Conservation (phyloP, 2,113 vertebrate genomes). For the Tenebrosternarchus preto region DNA sequence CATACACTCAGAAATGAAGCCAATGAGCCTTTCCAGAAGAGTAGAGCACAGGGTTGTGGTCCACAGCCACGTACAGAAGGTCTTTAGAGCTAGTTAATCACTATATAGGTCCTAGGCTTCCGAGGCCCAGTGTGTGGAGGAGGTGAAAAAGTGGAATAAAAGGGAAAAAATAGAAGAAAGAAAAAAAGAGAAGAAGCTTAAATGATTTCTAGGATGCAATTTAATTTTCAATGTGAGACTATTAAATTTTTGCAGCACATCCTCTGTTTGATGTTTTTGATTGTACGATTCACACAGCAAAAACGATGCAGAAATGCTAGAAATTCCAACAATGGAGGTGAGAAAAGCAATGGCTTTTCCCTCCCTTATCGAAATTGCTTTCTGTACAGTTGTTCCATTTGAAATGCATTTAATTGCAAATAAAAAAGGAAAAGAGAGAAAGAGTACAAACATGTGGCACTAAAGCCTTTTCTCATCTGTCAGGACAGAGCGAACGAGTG, state of each 20-base stretch:
- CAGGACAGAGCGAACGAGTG: not conserved
- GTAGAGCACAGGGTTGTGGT: too few species aligned
- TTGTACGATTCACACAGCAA: conserved; percentile 72
- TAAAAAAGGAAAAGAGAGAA: conserved; percentile 67
- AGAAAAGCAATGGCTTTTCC: conserved; percentile 71
- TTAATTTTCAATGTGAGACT: conserved; percentile 78
- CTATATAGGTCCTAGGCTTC: not conserved
- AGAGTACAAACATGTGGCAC: conserved; percentile 18
- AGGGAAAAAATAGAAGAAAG: conserved; percentile 27
- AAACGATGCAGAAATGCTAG: conserved; percentile 73
- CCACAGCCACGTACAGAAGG: too few species aligned
- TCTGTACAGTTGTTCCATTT: conserved; percentile 80
- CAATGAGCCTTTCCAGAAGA: not conserved
- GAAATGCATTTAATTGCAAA: conserved; percentile 85
- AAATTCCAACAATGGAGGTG: conserved; percentile 73
- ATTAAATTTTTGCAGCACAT: conserved; percentile 72
- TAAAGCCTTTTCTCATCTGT: conserved; percentile 28
- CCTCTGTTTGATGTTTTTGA: conserved; percentile 73
- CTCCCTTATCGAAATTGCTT: conserved; percentile 76
- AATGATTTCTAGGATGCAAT: conserved; percentile 76
- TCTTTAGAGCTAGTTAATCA: too few species aligned
- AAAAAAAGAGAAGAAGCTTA: conserved; percentile 58
- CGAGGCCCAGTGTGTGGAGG: not conserved
- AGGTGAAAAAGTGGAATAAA: conserved; percentile 47
- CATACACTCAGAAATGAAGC: conserved; percentile 49